Evolutionary conservation across 1,140 invertebrate species (phyloP), one percentile per base, ranked within the genome.

Genomic region (Oryzaephilus surinamensis): DNA sequence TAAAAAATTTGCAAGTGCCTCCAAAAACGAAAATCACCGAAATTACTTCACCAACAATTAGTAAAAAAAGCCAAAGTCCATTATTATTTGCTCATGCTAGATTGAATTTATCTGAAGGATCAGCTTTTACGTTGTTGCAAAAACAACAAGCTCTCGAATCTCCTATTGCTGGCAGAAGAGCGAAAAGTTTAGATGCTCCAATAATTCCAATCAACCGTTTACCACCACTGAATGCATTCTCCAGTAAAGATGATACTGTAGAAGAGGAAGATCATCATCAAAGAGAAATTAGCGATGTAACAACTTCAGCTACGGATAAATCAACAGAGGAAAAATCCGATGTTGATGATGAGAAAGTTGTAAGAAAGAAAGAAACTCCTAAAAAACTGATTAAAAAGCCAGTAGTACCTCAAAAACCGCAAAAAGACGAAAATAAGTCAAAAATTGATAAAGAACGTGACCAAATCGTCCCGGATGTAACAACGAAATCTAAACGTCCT

Each of bases 221-320:
- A 35, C 84, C 84, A 15, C 77, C 81, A n/a, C 76, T 81, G 52
- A 85, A 85, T 61, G 80, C 84, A 0, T 86, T 88, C 63, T 87
- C 84, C 0, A 85, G 82, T 37, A 87, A 87, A 61, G 85, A 89
- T 61, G 84, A 89, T 55, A 89, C 84, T 0, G 73, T 89, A 1
- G 79, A 76, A 38, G 71, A 80, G 54, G 70, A 76, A 54, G 76
- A 77, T 24, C 58, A 58, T 4, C 64, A 66, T 28, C 52, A 60
- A 20, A 62, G 53, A 34, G 55, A 41, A 43, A 6, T 36, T 35
- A 27, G 33, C 12, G 18, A 31, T 37, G 36, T 31, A 12, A 29
- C 21, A 6, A 10, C 27, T 16, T 7, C 14, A 4, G 21, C 28
- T 20, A 15, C 28, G 10, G 19, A 12, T 6, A 33, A 34, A 40